phyloP scores from a whole-genome alignment of 1,140 invertebrate genomes.

The Drosophila tristis region DNA sequence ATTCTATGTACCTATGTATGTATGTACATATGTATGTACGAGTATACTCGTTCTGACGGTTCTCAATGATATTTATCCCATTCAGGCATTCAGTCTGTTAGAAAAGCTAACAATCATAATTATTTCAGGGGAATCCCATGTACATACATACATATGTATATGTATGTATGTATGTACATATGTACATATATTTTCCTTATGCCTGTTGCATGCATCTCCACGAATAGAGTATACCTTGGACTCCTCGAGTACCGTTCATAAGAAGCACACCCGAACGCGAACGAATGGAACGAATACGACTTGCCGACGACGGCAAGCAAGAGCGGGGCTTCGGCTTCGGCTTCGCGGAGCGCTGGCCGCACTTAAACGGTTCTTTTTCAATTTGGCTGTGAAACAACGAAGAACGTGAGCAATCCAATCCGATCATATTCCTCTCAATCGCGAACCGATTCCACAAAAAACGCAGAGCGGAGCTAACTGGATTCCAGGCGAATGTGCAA shows the following conservation, averaged over 20 bases:
- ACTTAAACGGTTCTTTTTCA: conserved; percentile 72
- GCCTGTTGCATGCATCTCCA: too few species aligned
- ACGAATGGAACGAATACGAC: too few species aligned
- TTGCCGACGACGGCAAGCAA: too few species aligned
- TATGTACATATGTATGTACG: conserved; percentile 11
- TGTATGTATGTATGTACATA: conserved; percentile 2
- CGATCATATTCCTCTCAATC: background rate
- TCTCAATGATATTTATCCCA: too few species aligned
- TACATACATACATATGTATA: background rate
- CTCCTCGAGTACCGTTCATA: conserved; percentile 7
- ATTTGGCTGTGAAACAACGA: conserved; percentile 79
- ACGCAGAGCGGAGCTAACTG: background rate
- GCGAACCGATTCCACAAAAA: conserved; percentile 13
- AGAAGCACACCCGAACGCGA: too few species aligned
- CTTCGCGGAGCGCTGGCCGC: conserved; percentile 66
- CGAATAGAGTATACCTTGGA: too few species aligned
- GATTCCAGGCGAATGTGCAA: too few species aligned
- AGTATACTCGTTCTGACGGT: too few species aligned
- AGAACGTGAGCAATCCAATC: conserved; percentile 42
- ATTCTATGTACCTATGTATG: background rate
- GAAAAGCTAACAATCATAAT: background rate
- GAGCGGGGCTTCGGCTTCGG: conserved; percentile 11
- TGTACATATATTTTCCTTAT: conserved; percentile 6
- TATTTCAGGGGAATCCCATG: too few species aligned
- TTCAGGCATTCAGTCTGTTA: background rate